Evolutionary conservation across 2,797 vertebrate genomes (phyloP).

Genomic region (Stomatorhinus walkeri): DNA sequence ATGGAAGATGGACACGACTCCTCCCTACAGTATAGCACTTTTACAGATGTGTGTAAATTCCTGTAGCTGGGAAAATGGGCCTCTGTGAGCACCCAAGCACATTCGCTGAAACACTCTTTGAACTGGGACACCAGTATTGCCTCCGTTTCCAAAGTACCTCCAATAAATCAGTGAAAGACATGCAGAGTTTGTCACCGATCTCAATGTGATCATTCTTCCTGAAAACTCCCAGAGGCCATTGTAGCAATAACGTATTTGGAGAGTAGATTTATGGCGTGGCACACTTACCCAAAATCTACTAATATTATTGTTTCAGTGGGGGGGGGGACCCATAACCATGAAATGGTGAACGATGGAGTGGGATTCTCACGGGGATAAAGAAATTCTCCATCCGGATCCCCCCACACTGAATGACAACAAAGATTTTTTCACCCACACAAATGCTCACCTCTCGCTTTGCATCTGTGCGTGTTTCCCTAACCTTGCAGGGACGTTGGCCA

Average conservation of each 20-base stretch:
- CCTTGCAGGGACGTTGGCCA: background rate
- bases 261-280: background rate
- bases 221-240: background rate
- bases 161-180: background rate
- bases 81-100: background rate
- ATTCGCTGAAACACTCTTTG: background rate
- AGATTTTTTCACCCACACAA: background rate
- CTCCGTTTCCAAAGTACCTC: background rate
- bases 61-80: background rate
- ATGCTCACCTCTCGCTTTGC: background rate
- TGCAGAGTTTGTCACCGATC: background rate
- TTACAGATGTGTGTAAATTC: background rate
- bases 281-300: slow-evolving; percentile 2
- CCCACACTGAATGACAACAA: background rate
- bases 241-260: background rate
- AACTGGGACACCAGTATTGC: background rate
- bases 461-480: background rate
- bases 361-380: background rate
- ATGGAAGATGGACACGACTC: background rate
- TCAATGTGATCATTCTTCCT: background rate
- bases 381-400: background rate
- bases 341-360: background rate
- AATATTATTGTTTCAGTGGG: slow-evolving; percentile 10
- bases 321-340: background rate
- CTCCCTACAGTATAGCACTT: background rate